phyloP scores from a whole-genome alignment of 2,113 vertebrate genomes.

The Stigmatopora argus region DNA sequence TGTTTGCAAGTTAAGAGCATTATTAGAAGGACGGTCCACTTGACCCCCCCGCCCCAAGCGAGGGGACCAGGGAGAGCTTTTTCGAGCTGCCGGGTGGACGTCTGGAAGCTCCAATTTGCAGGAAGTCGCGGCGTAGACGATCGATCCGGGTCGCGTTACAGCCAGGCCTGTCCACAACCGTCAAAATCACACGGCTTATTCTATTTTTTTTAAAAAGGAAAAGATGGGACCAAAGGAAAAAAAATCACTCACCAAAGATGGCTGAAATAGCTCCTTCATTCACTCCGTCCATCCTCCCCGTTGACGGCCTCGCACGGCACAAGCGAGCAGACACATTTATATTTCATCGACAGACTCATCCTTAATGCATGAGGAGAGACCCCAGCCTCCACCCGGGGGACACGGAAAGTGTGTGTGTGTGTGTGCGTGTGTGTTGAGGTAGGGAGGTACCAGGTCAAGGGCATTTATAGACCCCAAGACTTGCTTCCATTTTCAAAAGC shows the following conservation, averaged over 20 bases:
- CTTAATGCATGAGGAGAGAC: conserved; percentile 60
- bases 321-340: conserved; percentile 56
- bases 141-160: conserved; percentile 63
- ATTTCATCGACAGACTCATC: conserved; percentile 60
- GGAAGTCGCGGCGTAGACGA: conserved; percentile 64
- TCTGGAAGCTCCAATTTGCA: conserved; percentile 58
- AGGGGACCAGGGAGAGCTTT: conserved; percentile 41
- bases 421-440: not conserved
- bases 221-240: not conserved
- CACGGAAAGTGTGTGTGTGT: not conserved
- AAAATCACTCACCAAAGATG: no score
- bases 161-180: conserved; percentile 26
- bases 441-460: no score
- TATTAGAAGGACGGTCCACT: not conserved
- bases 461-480: conserved; percentile 15
- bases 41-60: not conserved
- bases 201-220: not conserved
- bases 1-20: conserved; percentile 1
- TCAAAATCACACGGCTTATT: not conserved
- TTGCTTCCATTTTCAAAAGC: not conserved
- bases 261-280: conserved; percentile 1
- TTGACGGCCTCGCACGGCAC: conserved; percentile 52
- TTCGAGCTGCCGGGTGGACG: conserved; percentile 44
- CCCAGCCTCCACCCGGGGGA: conserved; percentile 9
- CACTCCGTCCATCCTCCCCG: conserved; percentile 2